Base-by-base conservation (phyloP, 2,888 invertebrate species). In the Pristionchus entomophagus region DNA sequence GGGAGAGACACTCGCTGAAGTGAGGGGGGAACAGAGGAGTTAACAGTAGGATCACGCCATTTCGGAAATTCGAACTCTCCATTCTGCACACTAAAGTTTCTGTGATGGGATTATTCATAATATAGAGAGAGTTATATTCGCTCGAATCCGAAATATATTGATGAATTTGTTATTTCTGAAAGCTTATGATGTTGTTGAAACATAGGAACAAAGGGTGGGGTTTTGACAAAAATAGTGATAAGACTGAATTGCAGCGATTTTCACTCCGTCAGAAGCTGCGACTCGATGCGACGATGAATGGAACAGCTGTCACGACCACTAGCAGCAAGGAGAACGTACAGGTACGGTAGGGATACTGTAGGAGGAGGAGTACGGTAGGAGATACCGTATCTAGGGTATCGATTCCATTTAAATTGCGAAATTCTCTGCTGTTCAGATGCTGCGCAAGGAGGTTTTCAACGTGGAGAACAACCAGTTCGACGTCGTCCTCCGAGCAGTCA, bases 381-480 rank as follows among this genome's bases (percentile, higher is more conserved):
- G 19, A 10, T 59, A 59, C 59, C 10, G 51, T 51, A 26, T 1
- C 2, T 59, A 10, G 5, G 22, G 29, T 1, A 1, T 12, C 26
- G 29, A 29, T 59, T 29, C n/a, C 14, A 59, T 29, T 51, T 51
- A 12, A 51, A 51, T 5, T 51, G 1, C 12, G 29, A n/a, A 12
- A 26, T 59, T 14, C 29, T 35, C 38, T 22, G 19, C 17, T 19
- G 2, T 65, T 32, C 73, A 78, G 78, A 78, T 87, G 73, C 85
- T 90, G 2, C 83, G 87, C 8, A 89, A 88, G 56, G 73, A 83
- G 12, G 87, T 91, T 8, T 90, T 92, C 85, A 89, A 90, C 82
- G 90, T 89, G 10, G 92, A 92, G 77, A 78, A 86, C 32, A 90
- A 91, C 51, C 87, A 92, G 0, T 92, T 92, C 84, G 91, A 91